Base-by-base conservation (phyloP, 2,888 invertebrate species). In the Pseudoips prasinana region DNA sequence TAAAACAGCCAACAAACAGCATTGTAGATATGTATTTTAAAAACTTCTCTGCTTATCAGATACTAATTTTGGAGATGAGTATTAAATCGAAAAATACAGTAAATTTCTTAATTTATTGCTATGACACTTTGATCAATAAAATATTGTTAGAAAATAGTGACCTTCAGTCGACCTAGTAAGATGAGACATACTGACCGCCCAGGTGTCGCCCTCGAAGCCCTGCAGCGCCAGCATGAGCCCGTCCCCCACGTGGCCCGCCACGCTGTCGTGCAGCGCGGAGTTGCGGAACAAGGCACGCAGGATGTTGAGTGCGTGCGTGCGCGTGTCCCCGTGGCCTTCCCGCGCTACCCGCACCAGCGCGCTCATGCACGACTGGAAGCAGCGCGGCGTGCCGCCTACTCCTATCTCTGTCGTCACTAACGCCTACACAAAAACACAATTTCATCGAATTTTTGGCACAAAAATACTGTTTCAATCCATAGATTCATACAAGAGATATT, bases 221-320 rank as follows among this genome's bases (percentile, higher is more conserved):
- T 79, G 76, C 11, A 98, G 89, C 1, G 97, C 94, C 2, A 92
- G 90, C 50, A 91, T 85, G 0, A 97, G 85, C 8, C 93, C 95
- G 22, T 90, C 90, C 0, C 91, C 92, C 6, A 95, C 91, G 73
- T 92, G 94, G 2, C 91, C 36, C n/a, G 66, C 68, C 3, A 59
- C 63, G 2, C 57, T 49, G 8, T 95, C 95, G 7, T 93, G 93
- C 22, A 98, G 87, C 47, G 92, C 90, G 1, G 95, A 91, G 74
- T 95, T 94, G 19, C 95, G 91, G 68, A 92, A 95, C 22, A 98
- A 74, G 0, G 95, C 93, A 48, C 97, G 90, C 49, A 98, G 81
- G 32, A 97, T 94, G 76, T 98, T 98, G 56, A 96, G 76, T n/a
- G 95, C 92, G 78, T 98, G 98, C 5, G 14, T 14, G 14, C 5